Conservation (phyloP, 2,888 invertebrate genomes). For the Drosophila pegasa region DNA sequence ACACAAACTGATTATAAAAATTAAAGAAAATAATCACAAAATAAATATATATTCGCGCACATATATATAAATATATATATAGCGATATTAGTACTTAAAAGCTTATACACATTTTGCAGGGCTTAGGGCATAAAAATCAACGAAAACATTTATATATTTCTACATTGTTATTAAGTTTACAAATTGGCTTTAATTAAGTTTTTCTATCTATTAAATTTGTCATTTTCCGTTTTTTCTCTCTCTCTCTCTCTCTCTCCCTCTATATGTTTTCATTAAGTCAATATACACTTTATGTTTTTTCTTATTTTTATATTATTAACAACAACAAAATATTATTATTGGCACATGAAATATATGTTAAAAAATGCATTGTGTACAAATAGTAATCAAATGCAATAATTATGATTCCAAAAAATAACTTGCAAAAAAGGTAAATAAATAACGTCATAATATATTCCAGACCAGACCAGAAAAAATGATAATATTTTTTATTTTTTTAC, state of each 20-base stretch:
- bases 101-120: no score
- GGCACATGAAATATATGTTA: background rate
- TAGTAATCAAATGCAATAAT: background rate
- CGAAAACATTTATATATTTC: no score
- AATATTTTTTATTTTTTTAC: background rate
- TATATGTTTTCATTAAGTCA: background rate
- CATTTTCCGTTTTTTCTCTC: background rate
- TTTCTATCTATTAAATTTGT: background rate
- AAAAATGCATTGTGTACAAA: background rate
- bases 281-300: background rate
- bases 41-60: background rate
- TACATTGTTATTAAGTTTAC: background rate
- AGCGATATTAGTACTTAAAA: background rate
- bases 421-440: background rate
- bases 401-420: background rate
- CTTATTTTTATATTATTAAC: background rate
- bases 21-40: background rate
- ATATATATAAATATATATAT: background rate
- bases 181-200: background rate
- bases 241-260: background rate
- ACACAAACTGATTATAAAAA: background rate
- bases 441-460: background rate
- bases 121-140: no score
- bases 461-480: background rate
- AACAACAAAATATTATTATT: background rate